Percentiles rank a stretch among this genome's conserved stretches.
phyloP scores from a whole-genome alignment of 2,888 invertebrate species.

The Tineola bisselliella region DNA sequence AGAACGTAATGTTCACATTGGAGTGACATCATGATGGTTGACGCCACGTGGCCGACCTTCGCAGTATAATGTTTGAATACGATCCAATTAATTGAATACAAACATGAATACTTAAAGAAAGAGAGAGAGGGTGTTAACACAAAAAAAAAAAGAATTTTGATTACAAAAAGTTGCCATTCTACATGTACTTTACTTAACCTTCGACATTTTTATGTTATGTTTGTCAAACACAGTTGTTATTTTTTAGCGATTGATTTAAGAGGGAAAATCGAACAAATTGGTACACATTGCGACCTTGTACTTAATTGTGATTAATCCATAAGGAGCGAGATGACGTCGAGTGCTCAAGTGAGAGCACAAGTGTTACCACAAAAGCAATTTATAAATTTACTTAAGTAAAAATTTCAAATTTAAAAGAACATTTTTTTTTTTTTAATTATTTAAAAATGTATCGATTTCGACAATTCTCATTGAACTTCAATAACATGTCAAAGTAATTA shows the following conservation, averaged over 20 bases:
- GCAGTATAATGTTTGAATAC: background rate
- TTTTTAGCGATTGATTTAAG: background rate
- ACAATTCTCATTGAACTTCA: background rate
- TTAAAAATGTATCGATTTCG: background rate
- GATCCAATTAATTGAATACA: slow-evolving; percentile 7
- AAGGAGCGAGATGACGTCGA: background rate
- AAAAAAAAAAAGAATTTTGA: too few species aligned
- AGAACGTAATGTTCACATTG: slow-evolving; percentile 2
- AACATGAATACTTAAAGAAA: background rate
- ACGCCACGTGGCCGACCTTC: slow-evolving; percentile 11
- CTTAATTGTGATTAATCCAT: slow-evolving; percentile 3
- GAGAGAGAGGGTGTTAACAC: too few species aligned
- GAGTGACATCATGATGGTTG: slow-evolving; percentile 2
- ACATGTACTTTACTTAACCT: too few species aligned
- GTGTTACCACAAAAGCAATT: background rate
- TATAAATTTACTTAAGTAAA: background rate
- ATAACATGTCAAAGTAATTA: background rate
- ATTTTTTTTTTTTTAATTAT: too few species aligned
- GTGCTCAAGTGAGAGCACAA: background rate
- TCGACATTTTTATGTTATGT: background rate
- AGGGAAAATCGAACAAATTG: background rate
- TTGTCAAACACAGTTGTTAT: too few species aligned
- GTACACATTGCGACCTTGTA: slow-evolving; percentile 3
- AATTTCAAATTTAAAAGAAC: too few species aligned
- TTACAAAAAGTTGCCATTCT: too few species aligned